These are phyloP conservation scores for Aphodius granarius DNA, from an alignment of 2,888 invertebrate species.

Conservation along the genomic window DNA sequence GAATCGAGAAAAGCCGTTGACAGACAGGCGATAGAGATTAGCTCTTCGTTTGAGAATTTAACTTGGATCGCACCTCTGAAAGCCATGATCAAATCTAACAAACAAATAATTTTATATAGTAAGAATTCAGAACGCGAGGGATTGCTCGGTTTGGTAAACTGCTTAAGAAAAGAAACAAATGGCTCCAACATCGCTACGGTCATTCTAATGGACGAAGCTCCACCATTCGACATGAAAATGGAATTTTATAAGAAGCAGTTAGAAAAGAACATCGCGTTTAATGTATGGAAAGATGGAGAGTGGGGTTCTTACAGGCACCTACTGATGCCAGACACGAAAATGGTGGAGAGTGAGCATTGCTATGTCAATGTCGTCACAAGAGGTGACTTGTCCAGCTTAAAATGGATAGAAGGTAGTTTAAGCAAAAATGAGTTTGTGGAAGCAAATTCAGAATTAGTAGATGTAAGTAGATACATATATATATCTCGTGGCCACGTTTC, in stretches of 20 bases:
- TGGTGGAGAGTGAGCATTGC: slow-evolving; percentile 85
- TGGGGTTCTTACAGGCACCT: slow-evolving; percentile 53
- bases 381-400: slow-evolving; percentile 84
- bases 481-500: not conserved
- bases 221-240: slow-evolving; percentile 64
- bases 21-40: not conserved
- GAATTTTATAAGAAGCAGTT: slow-evolving; percentile 69
- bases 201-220: slow-evolving; percentile 62
- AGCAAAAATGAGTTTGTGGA: slow-evolving; percentile 22
- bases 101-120: slow-evolving; percentile 60
- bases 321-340: slow-evolving; percentile 39
- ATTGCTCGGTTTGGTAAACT: slow-evolving; percentile 80
- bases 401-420: slow-evolving; percentile 74
- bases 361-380: slow-evolving; percentile 78
- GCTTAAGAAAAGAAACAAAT: slow-evolving; percentile 69
- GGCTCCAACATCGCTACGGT: slow-evolving; percentile 59
- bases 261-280: slow-evolving; percentile 73
- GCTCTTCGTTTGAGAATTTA: not conserved
- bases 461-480: slow-evolving; percentile 1
- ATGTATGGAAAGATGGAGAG: slow-evolving; percentile 65
- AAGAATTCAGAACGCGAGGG: slow-evolving; percentile 74
- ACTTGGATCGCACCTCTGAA: slow-evolving; percentile 12
- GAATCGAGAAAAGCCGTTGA: not conserved
- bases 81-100: slow-evolving; percentile 36
- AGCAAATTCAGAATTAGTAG: slow-evolving; percentile 8